phyloP scores from a whole-genome alignment of 2,888 invertebrate genomes.

The Tetranychus piercei region DNA sequence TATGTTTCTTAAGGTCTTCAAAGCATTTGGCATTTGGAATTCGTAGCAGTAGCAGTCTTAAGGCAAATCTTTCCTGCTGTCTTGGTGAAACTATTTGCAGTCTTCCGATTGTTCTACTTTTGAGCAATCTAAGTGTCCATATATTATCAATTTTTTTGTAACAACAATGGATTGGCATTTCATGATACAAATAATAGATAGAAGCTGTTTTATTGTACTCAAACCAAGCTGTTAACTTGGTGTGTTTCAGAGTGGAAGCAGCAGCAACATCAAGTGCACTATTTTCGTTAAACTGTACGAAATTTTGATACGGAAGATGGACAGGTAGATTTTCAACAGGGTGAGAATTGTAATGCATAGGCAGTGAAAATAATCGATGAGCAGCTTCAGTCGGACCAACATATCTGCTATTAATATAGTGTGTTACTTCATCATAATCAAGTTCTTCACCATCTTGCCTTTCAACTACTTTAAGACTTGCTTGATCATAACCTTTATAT shows the following conservation, averaged over 20 bases:
- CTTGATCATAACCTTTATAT: background rate
- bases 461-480: background rate
- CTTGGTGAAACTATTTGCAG: slow-evolving; percentile 18
- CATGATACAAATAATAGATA: slow-evolving; percentile 19
- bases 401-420: no score
- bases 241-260: slow-evolving; percentile 12
- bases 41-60: slow-evolving; percentile 23
- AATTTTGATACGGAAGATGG: slow-evolving; percentile 30
- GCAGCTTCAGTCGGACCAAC: slow-evolving; percentile 20
- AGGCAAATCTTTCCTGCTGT: slow-evolving; percentile 19
- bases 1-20: slow-evolving; percentile 27
- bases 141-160: background rate
- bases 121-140: slow-evolving; percentile 13
- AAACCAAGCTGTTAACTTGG: slow-evolving; percentile 27
- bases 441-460: no score
- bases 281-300: slow-evolving; percentile 24
- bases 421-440: no score
- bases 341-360: slow-evolving; percentile 30
- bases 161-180: slow-evolving; percentile 18
- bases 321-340: slow-evolving; percentile 30
- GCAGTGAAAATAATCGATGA: slow-evolving; percentile 24
- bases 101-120: slow-evolving; percentile 16
- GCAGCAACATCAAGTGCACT: slow-evolving; percentile 22
- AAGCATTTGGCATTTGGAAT: slow-evolving; percentile 24
- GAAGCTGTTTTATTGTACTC: slow-evolving; percentile 21